Conservation (phyloP, 2,888 invertebrate genomes). For the Agrochola macilenta region DNA sequence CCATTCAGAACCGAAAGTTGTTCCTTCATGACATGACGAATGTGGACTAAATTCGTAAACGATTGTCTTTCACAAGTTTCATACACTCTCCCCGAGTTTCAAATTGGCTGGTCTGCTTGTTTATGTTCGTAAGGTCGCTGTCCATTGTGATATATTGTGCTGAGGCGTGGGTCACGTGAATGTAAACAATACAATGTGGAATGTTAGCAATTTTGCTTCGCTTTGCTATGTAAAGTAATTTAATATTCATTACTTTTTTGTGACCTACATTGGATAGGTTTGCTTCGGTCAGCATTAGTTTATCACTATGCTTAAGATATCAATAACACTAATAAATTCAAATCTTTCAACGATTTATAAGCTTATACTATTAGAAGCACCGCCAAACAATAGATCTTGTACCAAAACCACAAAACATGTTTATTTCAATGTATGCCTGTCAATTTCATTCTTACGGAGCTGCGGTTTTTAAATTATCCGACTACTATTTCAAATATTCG, state of each 20-base stretch:
- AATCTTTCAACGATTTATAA: slow-evolving; percentile 19
- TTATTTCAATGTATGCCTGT: slow-evolving; percentile 7
- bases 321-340: background rate
- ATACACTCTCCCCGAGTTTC: slow-evolving; percentile 4
- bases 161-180: slow-evolving; percentile 13
- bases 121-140: slow-evolving; percentile 15
- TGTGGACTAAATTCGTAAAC: slow-evolving; percentile 12
- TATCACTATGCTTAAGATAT: background rate
- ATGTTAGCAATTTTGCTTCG: background rate
- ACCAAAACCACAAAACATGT: background rate
- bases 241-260: background rate
- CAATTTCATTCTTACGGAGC: background rate
- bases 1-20: background rate
- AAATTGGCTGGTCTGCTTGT: slow-evolving; percentile 14
- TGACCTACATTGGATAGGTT: background rate
- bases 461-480: background rate
- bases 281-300: background rate
- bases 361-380: slow-evolving; percentile 2
- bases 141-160: slow-evolving; percentile 27
- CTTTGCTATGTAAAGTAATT: background rate
- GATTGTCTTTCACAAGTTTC: slow-evolving; percentile 22
- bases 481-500: background rate
- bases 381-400: slow-evolving; percentile 14
- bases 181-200: slow-evolving; percentile 12
- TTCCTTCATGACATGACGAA: slow-evolving; percentile 22